Base-by-base conservation (phyloP, 1,140 invertebrate genomes). In the Drosophila grimshawi region DNA sequence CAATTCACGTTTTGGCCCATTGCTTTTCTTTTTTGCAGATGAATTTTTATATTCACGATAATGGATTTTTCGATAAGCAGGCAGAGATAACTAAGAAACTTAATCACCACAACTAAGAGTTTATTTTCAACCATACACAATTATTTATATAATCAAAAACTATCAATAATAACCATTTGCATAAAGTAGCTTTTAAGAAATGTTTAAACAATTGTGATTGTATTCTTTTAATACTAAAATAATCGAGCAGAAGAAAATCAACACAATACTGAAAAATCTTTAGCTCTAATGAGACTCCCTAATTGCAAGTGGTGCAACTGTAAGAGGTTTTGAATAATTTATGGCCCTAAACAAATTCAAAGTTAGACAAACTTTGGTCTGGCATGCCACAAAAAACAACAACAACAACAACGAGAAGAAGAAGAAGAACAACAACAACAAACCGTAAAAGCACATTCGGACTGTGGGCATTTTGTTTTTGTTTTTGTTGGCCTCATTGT, bases 311-410 rank as follows among this genome's bases (percentile, higher is more conserved):
- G 56, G 29, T 45, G 56, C 49, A 32, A 30, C 29, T 33, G 62
- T 19, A 43, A 19, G 35, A 19, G 37, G 30, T 35, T 56, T 71
- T 52, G 57, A 65, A 72, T 73, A 66, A 67, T 76, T 72, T 76
- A 76, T 76, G 45, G 49, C 19, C 45, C 46, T 57, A 56, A 71
- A 55, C 55, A 55, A 70, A 49, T 57, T 49, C 62, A 56, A 69
- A 67, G 43, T 72, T 72, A 72, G 69, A 66, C 69, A 57, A 72
- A 72, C 69, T 72, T 72, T 51, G 7, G 35, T 19, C 53, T 57
- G 53, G 45, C 68, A 71, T 37, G 51, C 68, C 43, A 56, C 30
- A 41, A 3, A 55, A 10, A 7, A 8, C 27, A 62, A 19, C 45
- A 8, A 1, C 3, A 7, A n/a, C 33, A 19, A 4, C 5, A 19